Evolutionary conservation across 2,113 vertebrate species (phyloP).

Genomic region (Lophius piscatorius): DNA sequence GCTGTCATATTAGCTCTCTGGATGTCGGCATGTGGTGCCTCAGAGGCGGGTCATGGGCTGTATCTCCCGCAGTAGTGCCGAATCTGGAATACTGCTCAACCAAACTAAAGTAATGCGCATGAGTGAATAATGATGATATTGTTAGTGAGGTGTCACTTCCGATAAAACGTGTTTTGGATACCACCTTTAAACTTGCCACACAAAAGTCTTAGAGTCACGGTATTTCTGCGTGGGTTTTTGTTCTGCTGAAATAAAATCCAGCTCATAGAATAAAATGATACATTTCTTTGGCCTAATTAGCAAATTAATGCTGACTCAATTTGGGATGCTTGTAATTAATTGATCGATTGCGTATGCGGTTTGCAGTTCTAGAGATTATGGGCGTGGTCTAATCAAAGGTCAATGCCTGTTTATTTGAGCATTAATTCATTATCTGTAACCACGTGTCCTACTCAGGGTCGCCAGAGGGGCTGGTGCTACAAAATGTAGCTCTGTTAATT

Average conservation of each 20-base stretch:
- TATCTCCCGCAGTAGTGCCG: constrained; percentile 48
- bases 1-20: constrained; percentile 60
- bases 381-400: constrained; percentile 9
- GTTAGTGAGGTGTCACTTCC: constrained; percentile 62
- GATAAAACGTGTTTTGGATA: constrained; percentile 43
- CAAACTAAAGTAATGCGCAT: constrained; percentile 65
- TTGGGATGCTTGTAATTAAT: constrained; percentile 32
- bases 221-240: constrained; percentile 1
- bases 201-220: constrained; percentile 23
- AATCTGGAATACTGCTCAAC: constrained; percentile 54
- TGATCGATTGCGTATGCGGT: constrained; percentile 7
- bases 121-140: constrained; percentile 65
- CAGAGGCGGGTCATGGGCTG: constrained; percentile 44
- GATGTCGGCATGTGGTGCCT: constrained; percentile 55
- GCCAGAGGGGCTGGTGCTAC: too few relatives aligned
- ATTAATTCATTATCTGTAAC: too few relatives aligned
- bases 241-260: constrained; percentile 14
- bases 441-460: too few relatives aligned
- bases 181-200: constrained; percentile 37
- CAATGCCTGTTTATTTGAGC: too few relatives aligned
- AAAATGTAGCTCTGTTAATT: constrained; percentile 9
- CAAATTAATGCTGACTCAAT: constrained; percentile 39
- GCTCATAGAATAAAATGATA: constrained; percentile 12
- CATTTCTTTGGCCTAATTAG: constrained; percentile 15
- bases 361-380: constrained; percentile 8